Base-by-base conservation (phyloP, 2,113 vertebrate species). In the Pseudopodoces humilis region DNA sequence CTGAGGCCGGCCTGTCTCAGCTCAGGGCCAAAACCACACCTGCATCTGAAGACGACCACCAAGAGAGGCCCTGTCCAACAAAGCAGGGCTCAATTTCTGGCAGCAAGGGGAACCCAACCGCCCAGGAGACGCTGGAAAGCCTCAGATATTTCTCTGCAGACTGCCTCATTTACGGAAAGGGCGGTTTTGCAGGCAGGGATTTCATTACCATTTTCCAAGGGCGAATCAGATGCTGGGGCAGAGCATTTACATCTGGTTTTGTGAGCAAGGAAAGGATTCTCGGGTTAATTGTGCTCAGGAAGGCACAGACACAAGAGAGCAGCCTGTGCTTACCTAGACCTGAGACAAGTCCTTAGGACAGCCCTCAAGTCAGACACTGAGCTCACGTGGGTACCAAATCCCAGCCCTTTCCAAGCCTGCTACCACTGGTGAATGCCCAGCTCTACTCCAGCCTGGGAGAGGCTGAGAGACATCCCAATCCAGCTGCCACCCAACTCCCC, bases 121-220 rank as follows among this genome's bases (percentile, higher is more conserved):
- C 30, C 23, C 46, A 41, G 60, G 33, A 86, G 2, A 47, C 1
- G 31, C 39, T 27, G 64, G 35, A n/a, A 90, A 46, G 44, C 5
- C 28, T 35, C 43, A 3, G 18, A 81, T 49, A 55, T 10, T 43
- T 53, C 83, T 78, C 63, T 86, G 7, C 69, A 72, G 31, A 53
- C 83, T 47, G 71, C 18, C 71, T 80, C 58, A 46, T 58, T 85
- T 55, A 69, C 8, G 13, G 82, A 79, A 94, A 94, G 72, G 69
- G 55, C 0, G 0, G n/a, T 59, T 90, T 90, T 77, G 92, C 53
- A 67, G 95, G 52, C 59, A 78, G 86, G 67, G 85, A 81, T 78
- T 82, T 90, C 91, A 94, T 69, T 92, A 62, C 63, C 76, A 46
- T 91, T 90, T 85, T 63, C 92, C 79, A 95, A 88, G 67, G 86